These are phyloP conservation scores for Charanyca ferruginea DNA, from an alignment of 2,888 invertebrate genomes.

Conservation along the genomic window DNA sequence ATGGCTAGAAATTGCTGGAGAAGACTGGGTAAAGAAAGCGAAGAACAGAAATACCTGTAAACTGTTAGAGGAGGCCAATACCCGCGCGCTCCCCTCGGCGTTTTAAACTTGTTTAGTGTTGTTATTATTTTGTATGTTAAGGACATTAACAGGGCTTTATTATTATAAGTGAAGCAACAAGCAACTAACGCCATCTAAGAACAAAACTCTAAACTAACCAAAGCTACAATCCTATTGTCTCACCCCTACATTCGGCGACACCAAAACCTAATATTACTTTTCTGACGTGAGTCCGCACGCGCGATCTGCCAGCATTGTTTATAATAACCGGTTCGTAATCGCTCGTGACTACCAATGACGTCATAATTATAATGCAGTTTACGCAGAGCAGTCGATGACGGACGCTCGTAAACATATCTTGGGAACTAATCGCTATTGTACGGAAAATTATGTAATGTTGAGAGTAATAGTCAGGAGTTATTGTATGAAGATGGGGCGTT, in stretches of 20 bases:
- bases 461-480: slow-evolving; percentile 33
- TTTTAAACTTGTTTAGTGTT: no score
- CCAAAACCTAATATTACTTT: slow-evolving; percentile 26
- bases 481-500: slow-evolving; percentile 46
- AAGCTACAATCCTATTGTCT: slow-evolving; percentile 16
- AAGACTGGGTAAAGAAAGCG: no score
- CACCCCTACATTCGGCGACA: slow-evolving; percentile 13
- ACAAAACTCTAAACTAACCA: not conserved
- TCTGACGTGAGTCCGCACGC: slow-evolving; percentile 38
- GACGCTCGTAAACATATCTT: slow-evolving; percentile 51
- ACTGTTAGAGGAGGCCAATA: no score
- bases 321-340: slow-evolving; percentile 29
- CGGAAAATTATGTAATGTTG: slow-evolving; percentile 26
- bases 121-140: no score
- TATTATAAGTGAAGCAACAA: no score
- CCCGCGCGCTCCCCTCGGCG: no score
- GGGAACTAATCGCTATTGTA: slow-evolving; percentile 51
- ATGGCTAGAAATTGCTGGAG: no score
- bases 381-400: slow-evolving; percentile 45
- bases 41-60: no score
- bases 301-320: slow-evolving; percentile 50
- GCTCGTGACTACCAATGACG: slow-evolving; percentile 38
- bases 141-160: no score
- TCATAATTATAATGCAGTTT: slow-evolving; percentile 53
- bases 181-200: slow-evolving; percentile 34